Evolutionary conservation across 2,797 vertebrate genomes (phyloP).

Genomic region (Pseudomugil gertrudae): DNA sequence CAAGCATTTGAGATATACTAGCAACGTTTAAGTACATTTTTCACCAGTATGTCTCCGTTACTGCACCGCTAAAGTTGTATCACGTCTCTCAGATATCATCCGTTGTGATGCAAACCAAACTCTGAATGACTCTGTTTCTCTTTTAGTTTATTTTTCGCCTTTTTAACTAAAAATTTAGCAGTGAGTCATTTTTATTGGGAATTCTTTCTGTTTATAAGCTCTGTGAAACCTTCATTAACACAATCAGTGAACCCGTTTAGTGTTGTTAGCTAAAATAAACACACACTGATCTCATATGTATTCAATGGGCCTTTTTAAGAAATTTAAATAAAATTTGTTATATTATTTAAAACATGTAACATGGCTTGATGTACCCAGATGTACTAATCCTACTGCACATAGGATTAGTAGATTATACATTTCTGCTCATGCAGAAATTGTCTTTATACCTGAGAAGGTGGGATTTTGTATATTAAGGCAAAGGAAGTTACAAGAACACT

Average conservation of each 20-base stretch:
- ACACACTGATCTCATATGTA: background rate
- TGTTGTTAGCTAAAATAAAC: background rate
- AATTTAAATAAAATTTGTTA: background rate
- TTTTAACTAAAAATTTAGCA: too few species aligned
- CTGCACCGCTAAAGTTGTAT: background rate
- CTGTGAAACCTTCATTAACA: slow-evolving; percentile 3
- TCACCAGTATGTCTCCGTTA: background rate
- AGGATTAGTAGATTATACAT: background rate
- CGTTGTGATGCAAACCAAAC: background rate
- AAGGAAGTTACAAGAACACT: slow-evolving; percentile 27
- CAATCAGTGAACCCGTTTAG: background rate
- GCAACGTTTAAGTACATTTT: background rate
- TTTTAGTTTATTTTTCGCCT: background rate
- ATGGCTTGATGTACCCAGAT: background rate
- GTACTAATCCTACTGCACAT: background rate
- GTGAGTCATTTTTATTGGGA: slow-evolving; percentile 10
- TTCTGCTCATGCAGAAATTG: background rate
- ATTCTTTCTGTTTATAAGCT: background rate
- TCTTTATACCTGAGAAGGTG: background rate
- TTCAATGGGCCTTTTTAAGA: background rate
- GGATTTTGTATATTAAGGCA: slow-evolving; percentile 17
- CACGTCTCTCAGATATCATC: background rate
- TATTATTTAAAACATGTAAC: background rate
- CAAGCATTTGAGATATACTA: background rate
- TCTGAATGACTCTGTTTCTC: background rate